Evolutionary conservation across 2,113 vertebrate genomes (phyloP).

Genomic region (Hippocampus zosterae): DNA sequence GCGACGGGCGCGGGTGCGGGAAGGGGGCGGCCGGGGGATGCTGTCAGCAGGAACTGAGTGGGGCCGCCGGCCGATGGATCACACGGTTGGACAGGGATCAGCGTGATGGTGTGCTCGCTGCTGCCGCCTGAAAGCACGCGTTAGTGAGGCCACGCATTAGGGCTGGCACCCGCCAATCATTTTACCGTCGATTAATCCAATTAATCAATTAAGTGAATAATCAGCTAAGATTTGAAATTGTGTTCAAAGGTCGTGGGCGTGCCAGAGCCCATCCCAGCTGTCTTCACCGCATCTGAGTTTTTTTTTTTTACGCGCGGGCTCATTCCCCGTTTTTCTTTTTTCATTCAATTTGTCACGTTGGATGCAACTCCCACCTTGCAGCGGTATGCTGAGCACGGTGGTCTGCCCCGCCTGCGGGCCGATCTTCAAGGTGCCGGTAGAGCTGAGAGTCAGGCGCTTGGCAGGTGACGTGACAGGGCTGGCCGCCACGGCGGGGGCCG

Average conservation of each 20-base stretch:
- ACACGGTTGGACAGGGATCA: constrained; percentile 77
- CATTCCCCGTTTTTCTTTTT: no score
- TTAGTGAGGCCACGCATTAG: no score
- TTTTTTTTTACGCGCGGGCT: no score
- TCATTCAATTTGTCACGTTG: neutral
- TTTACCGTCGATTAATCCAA: no score
- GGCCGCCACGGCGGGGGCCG: constrained; percentile 52
- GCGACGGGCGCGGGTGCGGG: constrained; percentile 10
- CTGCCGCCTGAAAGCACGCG: constrained; percentile 64
- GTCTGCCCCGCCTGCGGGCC: constrained; percentile 31
- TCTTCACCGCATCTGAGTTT: no score
- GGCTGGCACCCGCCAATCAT: no score
- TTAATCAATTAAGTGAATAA: no score
- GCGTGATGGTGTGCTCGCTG: constrained; percentile 75
- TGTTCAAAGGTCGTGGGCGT: no score
- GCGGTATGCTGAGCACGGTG: constrained; percentile 76
- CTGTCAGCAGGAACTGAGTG: constrained; percentile 76
- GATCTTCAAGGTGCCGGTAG: constrained; percentile 50
- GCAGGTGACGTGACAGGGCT: constrained; percentile 69
- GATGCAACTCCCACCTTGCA: constrained; percentile 72
- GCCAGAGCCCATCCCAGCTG: no score
- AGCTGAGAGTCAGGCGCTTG: constrained; percentile 58
- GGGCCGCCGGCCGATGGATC: constrained; percentile 59
- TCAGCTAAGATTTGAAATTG: no score
- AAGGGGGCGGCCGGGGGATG: constrained; percentile 63